Base-by-base conservation (phyloP, 2,888 invertebrate species). In the Litoditis marina region DNA sequence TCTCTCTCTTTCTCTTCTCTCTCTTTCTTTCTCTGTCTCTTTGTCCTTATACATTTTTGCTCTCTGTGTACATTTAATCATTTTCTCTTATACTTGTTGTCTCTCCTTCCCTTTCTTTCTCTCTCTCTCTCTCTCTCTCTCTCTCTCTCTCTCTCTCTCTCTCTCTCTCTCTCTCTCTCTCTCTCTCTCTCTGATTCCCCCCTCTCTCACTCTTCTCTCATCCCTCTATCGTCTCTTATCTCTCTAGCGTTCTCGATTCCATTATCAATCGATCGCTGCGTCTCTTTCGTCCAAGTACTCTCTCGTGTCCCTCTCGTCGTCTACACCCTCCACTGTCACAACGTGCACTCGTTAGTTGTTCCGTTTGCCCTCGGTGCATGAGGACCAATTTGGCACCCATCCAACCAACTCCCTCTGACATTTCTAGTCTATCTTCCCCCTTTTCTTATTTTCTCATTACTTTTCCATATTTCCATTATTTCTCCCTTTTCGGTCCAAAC, bases 61-160 rank as follows among this genome's bases (percentile, higher is more conserved):
- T n/a, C n/a, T n/a, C n/a, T n/a, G n/a, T n/a, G n/a, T n/a, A n/a
- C n/a, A n/a, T n/a, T n/a, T n/a, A n/a, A n/a, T n/a, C n/a, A n/a
- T n/a, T n/a, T n/a, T n/a, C n/a, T n/a, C n/a, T n/a, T n/a, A n/a
- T n/a, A n/a, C n/a, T n/a, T n/a, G n/a, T n/a, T n/a, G 22, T 27
- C 4, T 13, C 49, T 27, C 49, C 13, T 30, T 22, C 28, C 16
- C 25, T 49, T 30, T 49, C 36, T 34, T 25, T 27, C 28, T 52
- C 30, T 52, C 36, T 52, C 28, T 36, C 36, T 31, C 32, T 53
- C 25, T 39, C 11, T 53, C 53, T 34, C 19, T 53, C 34, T 50
- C 49, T 50, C 50, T 50, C 42, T 42, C 22, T 47, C 47, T 25
- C 49, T 27, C 49, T 32, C 52, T 36, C 52, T 36, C 27, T 53